These are phyloP conservation scores for Aspiorhynchus laticeps DNA, from an alignment of 2,113 vertebrate species.

Conservation along the genomic window DNA sequence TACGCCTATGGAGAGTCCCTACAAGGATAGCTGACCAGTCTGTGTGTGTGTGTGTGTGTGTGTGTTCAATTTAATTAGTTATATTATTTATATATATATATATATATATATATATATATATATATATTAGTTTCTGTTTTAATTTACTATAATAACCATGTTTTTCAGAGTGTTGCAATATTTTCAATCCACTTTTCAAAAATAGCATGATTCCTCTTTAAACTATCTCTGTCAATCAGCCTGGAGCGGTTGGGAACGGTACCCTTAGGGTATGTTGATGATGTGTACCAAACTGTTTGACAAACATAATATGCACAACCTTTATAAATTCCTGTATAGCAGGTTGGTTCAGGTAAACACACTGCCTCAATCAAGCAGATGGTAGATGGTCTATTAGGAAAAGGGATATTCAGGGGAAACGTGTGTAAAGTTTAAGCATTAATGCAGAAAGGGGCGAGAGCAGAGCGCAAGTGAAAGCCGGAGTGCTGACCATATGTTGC, in stretches of 20 bases:
- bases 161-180: not conserved
- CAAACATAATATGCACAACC: not conserved
- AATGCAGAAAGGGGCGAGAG: conserved; percentile 59
- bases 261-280: not conserved
- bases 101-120: too few species aligned
- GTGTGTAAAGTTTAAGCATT: not conserved
- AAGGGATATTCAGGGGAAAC: conserved; percentile 14
- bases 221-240: not conserved
- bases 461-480: not conserved
- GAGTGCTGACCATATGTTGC: conserved; percentile 69
- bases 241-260: not conserved
- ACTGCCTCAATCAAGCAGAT: conserved; percentile 11
- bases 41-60: too few species aligned
- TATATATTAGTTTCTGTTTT: too few species aligned
- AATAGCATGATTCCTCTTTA: not conserved
- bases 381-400: conserved; percentile 33
- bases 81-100: too few species aligned
- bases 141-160: not conserved
- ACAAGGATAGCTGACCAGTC: too few species aligned
- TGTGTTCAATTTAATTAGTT: too few species aligned
- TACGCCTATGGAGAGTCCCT: too few species aligned
- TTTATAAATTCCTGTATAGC: conserved; percentile 3
- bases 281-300: not conserved
- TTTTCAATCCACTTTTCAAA: not conserved
- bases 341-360: not conserved